A percentile compares a stretch with the other conserved stretches of the same genome.
Evolutionary conservation across 2,888 invertebrate species (phyloP).

Genomic region (Meiosimyza platycephala): DNA sequence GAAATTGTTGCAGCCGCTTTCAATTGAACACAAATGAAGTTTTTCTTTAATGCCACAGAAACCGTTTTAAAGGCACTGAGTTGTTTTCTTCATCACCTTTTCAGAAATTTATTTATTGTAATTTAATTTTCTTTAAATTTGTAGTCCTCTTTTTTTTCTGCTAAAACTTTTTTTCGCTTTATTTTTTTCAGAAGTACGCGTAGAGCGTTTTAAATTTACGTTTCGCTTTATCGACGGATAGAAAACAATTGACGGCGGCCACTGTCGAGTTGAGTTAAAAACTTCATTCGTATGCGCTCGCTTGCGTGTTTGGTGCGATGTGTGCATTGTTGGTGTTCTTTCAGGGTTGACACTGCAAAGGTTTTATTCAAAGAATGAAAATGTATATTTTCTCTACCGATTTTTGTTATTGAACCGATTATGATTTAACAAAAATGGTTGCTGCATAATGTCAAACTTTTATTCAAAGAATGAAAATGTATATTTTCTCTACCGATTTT

Average conservation of each 20-base stretch:
- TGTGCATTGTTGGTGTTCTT: too few species aligned
- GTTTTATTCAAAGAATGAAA: too few species aligned
- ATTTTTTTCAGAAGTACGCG: not conserved
- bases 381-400: too few species aligned
- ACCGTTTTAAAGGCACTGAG: constrained; percentile 37
- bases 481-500: too few species aligned
- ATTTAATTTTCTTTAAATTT: constrained; percentile 16
- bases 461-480: too few species aligned
- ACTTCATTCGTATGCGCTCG: constrained; percentile 14
- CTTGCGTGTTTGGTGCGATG: not conserved
- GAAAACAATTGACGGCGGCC: constrained; percentile 41
- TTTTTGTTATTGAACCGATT: too few species aligned
- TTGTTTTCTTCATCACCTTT: constrained; percentile 22
- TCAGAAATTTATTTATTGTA: constrained; percentile 4
- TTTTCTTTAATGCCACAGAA: not conserved
- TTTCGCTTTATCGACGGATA: constrained; percentile 37
- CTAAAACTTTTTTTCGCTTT: constrained; percentile 1
- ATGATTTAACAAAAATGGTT: too few species aligned
- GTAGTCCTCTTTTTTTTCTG: constrained; percentile 19
- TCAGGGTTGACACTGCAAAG: too few species aligned
- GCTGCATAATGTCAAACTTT: too few species aligned
- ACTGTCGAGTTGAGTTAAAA: constrained; percentile 35
- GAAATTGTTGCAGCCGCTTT: not conserved
- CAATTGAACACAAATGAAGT: not conserved
- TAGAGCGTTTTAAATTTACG: constrained; percentile 12